Evolutionary conservation across 2,113 vertebrate species (phyloP).

Genomic region (Oryzias javanicus): DNA sequence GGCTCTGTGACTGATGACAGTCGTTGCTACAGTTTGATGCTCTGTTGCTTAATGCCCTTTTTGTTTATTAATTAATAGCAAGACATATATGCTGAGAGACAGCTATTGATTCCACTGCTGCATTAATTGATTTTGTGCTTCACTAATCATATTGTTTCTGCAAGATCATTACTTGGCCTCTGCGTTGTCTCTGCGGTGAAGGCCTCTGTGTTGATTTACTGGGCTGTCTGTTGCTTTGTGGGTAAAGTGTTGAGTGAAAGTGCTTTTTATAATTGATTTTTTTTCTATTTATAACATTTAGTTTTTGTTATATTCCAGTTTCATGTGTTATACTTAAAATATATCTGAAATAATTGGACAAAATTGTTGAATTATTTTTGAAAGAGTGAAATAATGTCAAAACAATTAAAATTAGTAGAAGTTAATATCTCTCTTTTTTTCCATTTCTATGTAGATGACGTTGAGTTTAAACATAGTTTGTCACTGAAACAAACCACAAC

Average conservation of each 20-base stretch:
- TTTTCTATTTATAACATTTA: neutral
- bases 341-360: neutral
- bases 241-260: slow-evolving; percentile 17
- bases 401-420: too few species aligned
- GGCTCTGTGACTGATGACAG: slow-evolving; percentile 66
- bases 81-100: slow-evolving; percentile 74
- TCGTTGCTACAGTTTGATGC: slow-evolving; percentile 67
- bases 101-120: slow-evolving; percentile 72
- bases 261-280: slow-evolving; percentile 13
- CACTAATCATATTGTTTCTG: slow-evolving; percentile 76
- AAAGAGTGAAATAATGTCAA: too few species aligned
- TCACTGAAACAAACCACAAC: too few species aligned
- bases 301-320: too few species aligned
- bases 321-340: neutral
- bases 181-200: slow-evolving; percentile 39
- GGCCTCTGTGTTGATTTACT: slow-evolving; percentile 29
- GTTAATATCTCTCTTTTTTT: too few species aligned
- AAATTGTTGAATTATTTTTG: too few species aligned
- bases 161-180: slow-evolving; percentile 55
- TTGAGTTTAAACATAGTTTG: too few species aligned
- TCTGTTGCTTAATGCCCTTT: slow-evolving; percentile 66
- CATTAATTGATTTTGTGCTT: slow-evolving; percentile 76
- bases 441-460: too few species aligned
- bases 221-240: slow-evolving; percentile 23
- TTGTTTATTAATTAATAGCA: slow-evolving; percentile 77